phyloP scores from a whole-genome alignment of 2,888 invertebrate species.

The Lycia hirtaria region DNA sequence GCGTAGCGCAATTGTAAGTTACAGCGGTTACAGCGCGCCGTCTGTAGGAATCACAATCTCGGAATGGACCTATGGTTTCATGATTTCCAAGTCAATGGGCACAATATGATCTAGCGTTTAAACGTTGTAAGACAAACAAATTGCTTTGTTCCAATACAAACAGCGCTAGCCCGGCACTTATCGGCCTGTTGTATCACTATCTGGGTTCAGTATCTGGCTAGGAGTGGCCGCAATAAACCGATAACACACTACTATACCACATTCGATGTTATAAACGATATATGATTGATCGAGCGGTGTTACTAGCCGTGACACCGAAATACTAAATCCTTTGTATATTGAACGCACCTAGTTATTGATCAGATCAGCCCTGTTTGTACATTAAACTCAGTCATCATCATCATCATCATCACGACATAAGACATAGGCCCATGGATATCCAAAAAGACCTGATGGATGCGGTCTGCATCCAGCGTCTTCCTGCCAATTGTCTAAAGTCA shows the following conservation, averaged over 20 bases:
- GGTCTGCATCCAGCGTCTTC: too few relatives aligned
- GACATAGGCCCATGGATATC: too few relatives aligned
- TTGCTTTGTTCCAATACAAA: constrained; percentile 16
- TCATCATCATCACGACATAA: too few relatives aligned
- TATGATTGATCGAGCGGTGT: constrained; percentile 19
- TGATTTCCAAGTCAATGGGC: too few relatives aligned
- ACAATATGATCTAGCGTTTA: not conserved
- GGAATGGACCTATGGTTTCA: too few relatives aligned
- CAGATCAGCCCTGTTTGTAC: not conserved
- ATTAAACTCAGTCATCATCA: too few relatives aligned
- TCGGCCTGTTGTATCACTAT: constrained; percentile 20
- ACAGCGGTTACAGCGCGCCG: too few relatives aligned
- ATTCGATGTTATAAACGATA: constrained; percentile 14
- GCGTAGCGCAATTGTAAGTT: too few relatives aligned
- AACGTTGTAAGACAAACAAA: constrained; percentile 16
- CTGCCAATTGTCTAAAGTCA: too few relatives aligned
- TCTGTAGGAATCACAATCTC: too few relatives aligned
- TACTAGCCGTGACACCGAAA: constrained; percentile 14
- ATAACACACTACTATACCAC: constrained; percentile 15
- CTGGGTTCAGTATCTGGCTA: constrained; percentile 7
- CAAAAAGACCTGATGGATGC: too few relatives aligned
- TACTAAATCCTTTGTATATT: not conserved
- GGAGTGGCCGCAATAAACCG: constrained; percentile 29
- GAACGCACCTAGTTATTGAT: not conserved
- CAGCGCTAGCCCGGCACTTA: constrained; percentile 11